Conservation (phyloP, 2,797 vertebrate species). For the Adrianichthys oophorus region DNA sequence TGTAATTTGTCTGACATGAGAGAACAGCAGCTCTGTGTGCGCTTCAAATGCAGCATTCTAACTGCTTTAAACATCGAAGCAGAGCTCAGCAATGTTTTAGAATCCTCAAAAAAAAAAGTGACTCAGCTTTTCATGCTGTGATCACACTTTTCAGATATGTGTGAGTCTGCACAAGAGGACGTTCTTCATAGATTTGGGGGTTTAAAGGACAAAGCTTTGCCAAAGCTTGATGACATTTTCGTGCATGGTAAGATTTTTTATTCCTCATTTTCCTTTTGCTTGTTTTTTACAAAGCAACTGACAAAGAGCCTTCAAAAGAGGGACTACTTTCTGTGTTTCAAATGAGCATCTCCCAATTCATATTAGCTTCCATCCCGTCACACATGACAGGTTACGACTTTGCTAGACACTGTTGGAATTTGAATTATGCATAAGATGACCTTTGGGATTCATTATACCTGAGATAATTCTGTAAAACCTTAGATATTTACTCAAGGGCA, state of each 20-base stretch:
- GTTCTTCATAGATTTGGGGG: constrained; percentile 14
- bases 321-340: constrained; percentile 26
- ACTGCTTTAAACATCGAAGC: constrained; percentile 35
- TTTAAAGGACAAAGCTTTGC: background rate
- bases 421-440: constrained; percentile 37
- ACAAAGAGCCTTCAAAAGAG: background rate
- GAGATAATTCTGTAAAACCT: constrained; percentile 34
- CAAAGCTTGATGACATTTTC: too few relatives aligned
- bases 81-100: constrained; percentile 11
- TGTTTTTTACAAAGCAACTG: background rate
- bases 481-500: constrained; percentile 19
- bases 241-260: too few relatives aligned
- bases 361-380: constrained; percentile 16
- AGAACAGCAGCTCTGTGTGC: constrained; percentile 35
- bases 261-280: too few relatives aligned
- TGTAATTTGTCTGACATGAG: constrained; percentile 39
- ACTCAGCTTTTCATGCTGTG: constrained; percentile 15
- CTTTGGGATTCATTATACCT: constrained; percentile 33
- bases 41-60: constrained; percentile 36
- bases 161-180: constrained; percentile 5
- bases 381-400: constrained; percentile 24
- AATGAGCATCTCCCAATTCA: constrained; percentile 15
- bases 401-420: constrained; percentile 16
- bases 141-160: constrained; percentile 10
- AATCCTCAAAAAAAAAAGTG: constrained; percentile 31